Evolutionary conservation across 2,888 invertebrate species (phyloP), one percentile per base, ranked within the genome.

Genomic region (Cenopis cana): DNA sequence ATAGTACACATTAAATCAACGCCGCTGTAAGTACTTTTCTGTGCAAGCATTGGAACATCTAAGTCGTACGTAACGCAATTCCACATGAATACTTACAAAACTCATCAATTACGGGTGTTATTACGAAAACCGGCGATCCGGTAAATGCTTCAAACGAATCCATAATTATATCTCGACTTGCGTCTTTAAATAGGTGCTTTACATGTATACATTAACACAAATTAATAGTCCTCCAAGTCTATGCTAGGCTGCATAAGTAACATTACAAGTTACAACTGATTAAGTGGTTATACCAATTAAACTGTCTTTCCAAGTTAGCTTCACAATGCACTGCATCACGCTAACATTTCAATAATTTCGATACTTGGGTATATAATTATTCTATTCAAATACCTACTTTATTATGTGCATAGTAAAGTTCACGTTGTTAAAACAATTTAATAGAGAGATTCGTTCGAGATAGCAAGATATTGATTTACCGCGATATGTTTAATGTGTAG

Each of bases 281-380:
- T 54, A 66, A 54, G 65, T 57, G 64, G 54, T 52, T 64, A 49
- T 76, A 72, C 69, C 73, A 80, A 78, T 78, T 75, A 79, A 78
- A 79, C 76, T 75, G 81, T 80, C 75, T 73, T 56, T 59, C 64
- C 68, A 68, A 69, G 67, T 75, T 74, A 77, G 75, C 74, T 24
- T 64, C 50, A 70, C 56, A 75, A 69, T 73, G 74, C 73, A 77
- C 69, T 69, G 76, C 75, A 81, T 76, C 80, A 79, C 76, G 77
- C 78, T 73, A 78, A 73, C 68, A 73, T 73, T 78, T 81, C 79
- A 76, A 79, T 78, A 78, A 75, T 74, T 76, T 70, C 46, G 20
- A 60, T 60, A 60, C 73, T 66, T 24, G 24, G 1, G 24, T 69
- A 66, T 41, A 62, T 74, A 49, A 62, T 52, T 50, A 29, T 50